Base-by-base conservation (phyloP, 2,888 invertebrate genomes). In the Agrotis exclamationis region DNA sequence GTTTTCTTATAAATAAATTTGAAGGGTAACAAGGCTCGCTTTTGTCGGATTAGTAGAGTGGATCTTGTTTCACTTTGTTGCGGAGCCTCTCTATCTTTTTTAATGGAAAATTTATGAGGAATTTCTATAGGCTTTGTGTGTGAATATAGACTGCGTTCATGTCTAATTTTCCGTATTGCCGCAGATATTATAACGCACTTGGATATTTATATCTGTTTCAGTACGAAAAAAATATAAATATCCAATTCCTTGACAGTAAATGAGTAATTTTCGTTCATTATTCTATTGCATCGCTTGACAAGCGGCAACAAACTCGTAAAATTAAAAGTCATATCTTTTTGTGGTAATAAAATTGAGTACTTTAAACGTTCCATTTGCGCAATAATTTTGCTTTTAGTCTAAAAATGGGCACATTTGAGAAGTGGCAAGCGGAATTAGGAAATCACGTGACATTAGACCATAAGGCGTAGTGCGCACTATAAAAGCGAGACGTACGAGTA, bases 1-100 rank as follows among this genome's bases (percentile, higher is more conserved):
- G 96, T 96, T 96, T 96, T 96, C 96, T 96, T 96, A 96, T 96
- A 96, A 96, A 96, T 96, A 96, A 96, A 96, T 96, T 96, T 96
- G 96, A 96, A 96, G 95, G 96, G 96, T 95, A 95, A 96, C 96
- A 96, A 95, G 96, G 95, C 95, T 96, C 95, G 96, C 96, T 95
- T 96, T 96, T 96, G 96, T 96, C 93, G 96, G 96, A 96, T 96
- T 96, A 96, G 96, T 95, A 91, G 94, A 96, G 95, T 95, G 96
- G 96, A 96, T 96, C 96, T 95, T 96, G 96, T 96, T 96, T 95
- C 96, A 96, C 94, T 95, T 95, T 95, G 95, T 95, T 95, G 94
- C 92, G 92, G 90, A 92, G 94, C 91, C 93, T 94, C 92, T 92
- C 92, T 94, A 92, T 92, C 90, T 94, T 94, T 93, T 94, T 92